These are phyloP conservation scores for Sebastes minor DNA, from an alignment of 2,797 vertebrate genomes.

Conservation along the genomic window DNA sequence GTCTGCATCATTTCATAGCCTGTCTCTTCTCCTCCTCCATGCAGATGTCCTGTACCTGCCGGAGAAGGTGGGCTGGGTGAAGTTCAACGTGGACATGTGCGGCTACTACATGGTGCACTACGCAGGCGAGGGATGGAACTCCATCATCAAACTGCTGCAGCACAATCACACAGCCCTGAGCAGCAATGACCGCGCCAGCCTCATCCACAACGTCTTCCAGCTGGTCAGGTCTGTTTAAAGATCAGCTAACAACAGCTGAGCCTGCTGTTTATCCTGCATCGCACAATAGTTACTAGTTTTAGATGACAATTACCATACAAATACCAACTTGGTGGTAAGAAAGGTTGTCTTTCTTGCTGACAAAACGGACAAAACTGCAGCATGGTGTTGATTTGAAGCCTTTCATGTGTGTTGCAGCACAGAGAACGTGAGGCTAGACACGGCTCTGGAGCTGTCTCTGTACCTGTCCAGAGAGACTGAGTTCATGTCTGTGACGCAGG, in stretches of 20 bases:
- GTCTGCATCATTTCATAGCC: neutral
- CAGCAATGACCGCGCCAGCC: constrained; percentile 89
- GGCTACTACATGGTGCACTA: constrained; percentile 96
- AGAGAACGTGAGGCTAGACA: constrained; percentile 86
- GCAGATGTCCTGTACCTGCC: constrained; percentile 87
- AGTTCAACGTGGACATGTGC: constrained; percentile 92
- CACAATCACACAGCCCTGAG: constrained; percentile 83
- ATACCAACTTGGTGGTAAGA: neutral
- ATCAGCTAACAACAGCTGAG: neutral
- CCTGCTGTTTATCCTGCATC: neutral
- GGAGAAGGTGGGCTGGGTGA: constrained; percentile 91
- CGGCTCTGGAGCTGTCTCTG: constrained; percentile 88
- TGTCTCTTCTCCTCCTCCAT: neutral
- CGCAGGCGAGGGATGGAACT: constrained; percentile 85
- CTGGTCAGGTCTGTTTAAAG: constrained; percentile 86
- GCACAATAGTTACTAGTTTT: neutral
- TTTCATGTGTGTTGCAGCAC: constrained; percentile 70
- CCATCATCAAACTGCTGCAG: constrained; percentile 83
- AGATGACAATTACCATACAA: neutral
- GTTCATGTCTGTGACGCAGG: constrained; percentile 90
- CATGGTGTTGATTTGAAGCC: too few relatives aligned
- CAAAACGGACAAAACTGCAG: too few relatives aligned
- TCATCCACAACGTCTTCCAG: constrained; percentile 91
- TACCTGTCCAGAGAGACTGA: constrained; percentile 89
- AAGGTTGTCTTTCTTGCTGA: neutral